A percentile compares a stretch with the other conserved stretches of the same genome.
Evolutionary conservation across 2,113 vertebrate species (phyloP).

Genomic region (Nothoprocta perdicaria): DNA sequence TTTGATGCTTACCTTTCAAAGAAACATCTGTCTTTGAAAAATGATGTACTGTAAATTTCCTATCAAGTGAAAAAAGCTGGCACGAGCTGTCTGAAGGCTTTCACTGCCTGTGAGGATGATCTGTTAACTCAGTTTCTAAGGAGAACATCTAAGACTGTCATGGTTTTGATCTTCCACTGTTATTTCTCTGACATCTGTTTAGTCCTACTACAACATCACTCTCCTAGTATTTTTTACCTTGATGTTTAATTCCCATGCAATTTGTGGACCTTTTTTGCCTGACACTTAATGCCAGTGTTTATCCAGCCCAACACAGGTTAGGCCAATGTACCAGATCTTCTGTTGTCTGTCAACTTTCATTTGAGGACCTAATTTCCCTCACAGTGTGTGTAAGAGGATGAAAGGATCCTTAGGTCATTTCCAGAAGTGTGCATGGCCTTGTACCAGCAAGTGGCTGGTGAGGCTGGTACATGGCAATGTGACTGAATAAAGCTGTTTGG

Average conservation of each 20-base stretch:
- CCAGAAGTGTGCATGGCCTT: rapidly evolving
- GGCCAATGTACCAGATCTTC: neutral
- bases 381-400: rapidly evolving
- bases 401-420: neutral
- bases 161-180: neutral
- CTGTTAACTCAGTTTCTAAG: neutral
- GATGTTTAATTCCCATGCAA: neutral
- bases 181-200: neutral
- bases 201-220: neutral
- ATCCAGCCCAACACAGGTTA: neutral
- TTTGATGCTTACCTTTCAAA: neutral
- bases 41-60: neutral
- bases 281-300: neutral
- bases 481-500: neutral
- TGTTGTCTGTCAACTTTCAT: neutral
- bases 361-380: neutral
- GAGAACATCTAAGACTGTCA: neutral
- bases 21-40: neutral
- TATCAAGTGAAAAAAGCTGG: neutral
- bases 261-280: neutral
- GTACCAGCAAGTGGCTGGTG: neutral
- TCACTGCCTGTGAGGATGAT: neutral
- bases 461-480: rapidly evolving
- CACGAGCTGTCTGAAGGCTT: neutral
- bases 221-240: neutral